Evolutionary conservation across 2,113 vertebrate genomes (phyloP).

Genomic region (Pterocles gutturalis): DNA sequence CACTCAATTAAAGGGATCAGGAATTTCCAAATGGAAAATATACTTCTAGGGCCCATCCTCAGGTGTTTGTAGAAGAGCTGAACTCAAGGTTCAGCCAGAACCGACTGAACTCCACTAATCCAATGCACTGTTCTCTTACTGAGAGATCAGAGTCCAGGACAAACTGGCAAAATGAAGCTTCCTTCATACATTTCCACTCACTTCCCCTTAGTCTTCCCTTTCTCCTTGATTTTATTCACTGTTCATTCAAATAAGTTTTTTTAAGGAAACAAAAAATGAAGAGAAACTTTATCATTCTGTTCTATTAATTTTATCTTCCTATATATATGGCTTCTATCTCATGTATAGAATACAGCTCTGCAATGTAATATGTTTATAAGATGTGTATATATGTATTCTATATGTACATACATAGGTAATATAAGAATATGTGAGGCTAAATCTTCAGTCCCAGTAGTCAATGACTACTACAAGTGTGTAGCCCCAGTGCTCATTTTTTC

Average conservation of each 20-base stretch:
- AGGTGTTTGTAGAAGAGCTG: neutral
- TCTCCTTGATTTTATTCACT: neutral
- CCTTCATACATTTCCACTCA: neutral
- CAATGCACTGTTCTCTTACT: neutral
- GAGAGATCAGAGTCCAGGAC: neutral
- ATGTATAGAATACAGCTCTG: neutral
- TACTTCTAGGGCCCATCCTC: neutral
- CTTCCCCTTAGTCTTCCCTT: neutral
- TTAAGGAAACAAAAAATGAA: too few species aligned
- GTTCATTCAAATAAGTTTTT: neutral
- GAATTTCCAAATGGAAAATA: neutral
- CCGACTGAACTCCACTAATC: neutral
- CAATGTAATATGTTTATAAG: neutral
- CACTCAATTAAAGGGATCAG: neutral
- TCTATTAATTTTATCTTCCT: neutral
- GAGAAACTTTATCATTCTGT: neutral
- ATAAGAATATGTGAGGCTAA: neutral
- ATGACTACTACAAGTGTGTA: fast-evolving
- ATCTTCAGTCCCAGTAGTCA: neutral
- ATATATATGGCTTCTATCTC: neutral
- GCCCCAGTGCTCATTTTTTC: neutral
- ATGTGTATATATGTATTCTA: neutral
- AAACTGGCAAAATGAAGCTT: neutral
- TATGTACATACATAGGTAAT: too few species aligned
- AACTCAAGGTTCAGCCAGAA: neutral